Base-by-base conservation (phyloP, 2,113 vertebrate genomes). In the Lepus timidus region DNA sequence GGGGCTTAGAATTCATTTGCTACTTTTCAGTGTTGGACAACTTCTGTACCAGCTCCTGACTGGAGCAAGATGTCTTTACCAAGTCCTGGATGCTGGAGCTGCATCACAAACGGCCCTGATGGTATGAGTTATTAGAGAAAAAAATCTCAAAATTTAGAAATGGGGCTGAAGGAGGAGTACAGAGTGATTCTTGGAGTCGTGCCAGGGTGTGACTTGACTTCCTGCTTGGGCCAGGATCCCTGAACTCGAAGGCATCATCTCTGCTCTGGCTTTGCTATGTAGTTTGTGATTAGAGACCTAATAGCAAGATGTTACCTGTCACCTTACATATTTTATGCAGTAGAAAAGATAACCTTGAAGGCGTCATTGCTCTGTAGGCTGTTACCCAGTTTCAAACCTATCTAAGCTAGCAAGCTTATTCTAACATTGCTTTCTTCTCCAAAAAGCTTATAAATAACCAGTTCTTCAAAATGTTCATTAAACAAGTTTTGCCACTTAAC, bases 391-490 rank as follows among this genome's bases (percentile, higher is more conserved):
- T 91, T 74, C 55, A 58, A 58, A 58, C 70, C 17, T 44, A 49
- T 39, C 65, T 91, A 83, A 92, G 61, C 52, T 70, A 76, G 68
- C 51, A 85, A 25, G 52, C 19, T 86, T 58, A 70, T 61, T 91
- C 49, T 36, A 55, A 49, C 3, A 36, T 68, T 49, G 36, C 62
- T 23, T 31, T 81, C 49, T 51, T 74, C 93, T 70, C 58, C 51
- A 91, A 85, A 91, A 85, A 51, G 27, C n/a, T 58, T 88, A 36
- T 61, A 81, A 64, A 89, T 51, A 68, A 16, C 39, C 36, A 85
- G 62, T 71, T 92, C 62, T 89, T 92, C 80, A 81, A 31, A 71
- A 64, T 71, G 29, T 6, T 75, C 83, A 74, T 68, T 62, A 29
- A 89, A 19, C 17, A 81, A 76, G 33, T 92, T 94, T 91, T 58